Conservation (phyloP, 2,797 vertebrate species). For the Pogoniulus pusillus region DNA sequence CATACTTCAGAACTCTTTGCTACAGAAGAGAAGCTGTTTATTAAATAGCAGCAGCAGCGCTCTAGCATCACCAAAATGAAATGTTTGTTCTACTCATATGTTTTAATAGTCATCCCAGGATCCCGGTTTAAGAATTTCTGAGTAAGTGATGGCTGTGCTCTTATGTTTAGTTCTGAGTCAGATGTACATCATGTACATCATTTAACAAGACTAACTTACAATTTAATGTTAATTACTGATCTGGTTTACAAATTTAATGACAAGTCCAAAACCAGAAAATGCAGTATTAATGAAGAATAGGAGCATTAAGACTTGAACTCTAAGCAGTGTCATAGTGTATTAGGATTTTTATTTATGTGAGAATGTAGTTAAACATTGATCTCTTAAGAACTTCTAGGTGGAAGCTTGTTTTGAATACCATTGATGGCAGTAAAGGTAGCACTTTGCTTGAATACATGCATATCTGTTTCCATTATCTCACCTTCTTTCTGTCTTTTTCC, state of each 20-base stretch:
- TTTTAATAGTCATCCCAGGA: neutral
- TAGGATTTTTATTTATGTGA: neutral
- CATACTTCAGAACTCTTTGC: neutral
- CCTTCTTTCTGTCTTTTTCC: neutral
- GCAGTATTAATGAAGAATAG: neutral
- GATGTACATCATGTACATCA: accelerated
- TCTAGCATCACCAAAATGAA: neutral
- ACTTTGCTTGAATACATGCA: neutral
- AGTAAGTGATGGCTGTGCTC: neutral
- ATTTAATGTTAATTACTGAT: neutral
- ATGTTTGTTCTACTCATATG: neutral
- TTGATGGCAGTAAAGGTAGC: neutral
- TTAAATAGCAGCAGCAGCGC: neutral
- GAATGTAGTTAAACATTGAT: neutral
- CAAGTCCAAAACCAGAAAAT: neutral
- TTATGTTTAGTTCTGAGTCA: neutral
- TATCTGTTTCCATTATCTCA: neutral
- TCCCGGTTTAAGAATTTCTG: neutral
- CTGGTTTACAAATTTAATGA: neutral
- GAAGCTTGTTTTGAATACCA: neutral
- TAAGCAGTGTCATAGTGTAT: neutral
- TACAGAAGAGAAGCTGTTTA: neutral
- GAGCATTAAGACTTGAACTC: neutral
- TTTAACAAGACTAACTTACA: neutral
- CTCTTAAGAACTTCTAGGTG: neutral